These are phyloP conservation scores for Papilio polyxenes DNA, from an alignment of 1,140 invertebrate species.

Conservation along the genomic window DNA sequence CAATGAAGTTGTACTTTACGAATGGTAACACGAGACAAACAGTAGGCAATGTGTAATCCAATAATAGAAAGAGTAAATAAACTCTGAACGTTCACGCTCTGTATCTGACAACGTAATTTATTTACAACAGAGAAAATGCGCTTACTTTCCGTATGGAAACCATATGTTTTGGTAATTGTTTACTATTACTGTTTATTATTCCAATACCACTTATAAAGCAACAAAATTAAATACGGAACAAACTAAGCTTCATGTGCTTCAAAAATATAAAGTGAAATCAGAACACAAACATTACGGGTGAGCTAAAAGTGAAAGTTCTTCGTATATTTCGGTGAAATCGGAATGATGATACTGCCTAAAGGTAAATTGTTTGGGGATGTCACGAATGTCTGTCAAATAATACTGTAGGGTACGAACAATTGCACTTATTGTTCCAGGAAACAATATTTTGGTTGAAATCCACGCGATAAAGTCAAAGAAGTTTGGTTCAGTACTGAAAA, in stretches of 20 bases:
- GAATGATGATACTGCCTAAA: background rate
- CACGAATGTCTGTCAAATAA: too few relatives aligned
- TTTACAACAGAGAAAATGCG: conserved; percentile 24
- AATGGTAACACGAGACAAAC: conserved; percentile 3
- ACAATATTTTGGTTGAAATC: background rate
- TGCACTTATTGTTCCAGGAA: background rate
- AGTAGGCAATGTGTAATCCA: conserved; percentile 40
- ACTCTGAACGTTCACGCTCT: conserved; percentile 22
- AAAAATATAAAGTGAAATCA: conserved; percentile 6
- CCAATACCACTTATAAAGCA: conserved; percentile 6
- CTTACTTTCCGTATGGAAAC: conserved; percentile 9
- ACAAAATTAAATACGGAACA: background rate
- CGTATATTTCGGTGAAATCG: background rate
- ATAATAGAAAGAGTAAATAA: conserved; percentile 46
- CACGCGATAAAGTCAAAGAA: conserved; percentile 8
- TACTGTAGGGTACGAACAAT: too few relatives aligned
- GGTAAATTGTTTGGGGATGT: background rate
- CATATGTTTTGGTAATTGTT: conserved; percentile 5
- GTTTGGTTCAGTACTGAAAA: conserved; percentile 27
- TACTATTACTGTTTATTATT: conserved; percentile 7
- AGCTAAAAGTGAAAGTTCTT: conserved; percentile 16
- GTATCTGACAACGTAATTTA: conserved; percentile 26
- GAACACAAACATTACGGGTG: conserved; percentile 11
- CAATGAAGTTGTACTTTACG: conserved; percentile 17
- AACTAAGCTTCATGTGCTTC: background rate